Evolutionary conservation across 64 coral and sea anemone species (phyloP).

Genomic region (Montipora capricornis): DNA sequence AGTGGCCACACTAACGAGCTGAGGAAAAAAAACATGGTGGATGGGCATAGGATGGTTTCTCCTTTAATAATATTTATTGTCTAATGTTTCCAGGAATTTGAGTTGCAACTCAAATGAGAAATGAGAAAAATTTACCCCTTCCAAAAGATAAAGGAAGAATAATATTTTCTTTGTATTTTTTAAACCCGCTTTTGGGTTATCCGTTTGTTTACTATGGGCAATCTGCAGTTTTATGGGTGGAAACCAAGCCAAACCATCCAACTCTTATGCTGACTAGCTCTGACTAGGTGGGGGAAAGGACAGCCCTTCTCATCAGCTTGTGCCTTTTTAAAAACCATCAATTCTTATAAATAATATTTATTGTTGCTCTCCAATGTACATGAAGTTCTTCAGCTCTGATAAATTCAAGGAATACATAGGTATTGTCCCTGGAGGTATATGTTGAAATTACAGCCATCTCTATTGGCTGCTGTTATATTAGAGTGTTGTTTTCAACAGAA

Average conservation of each 20-base stretch:
- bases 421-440: neutral
- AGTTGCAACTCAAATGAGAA: neutral
- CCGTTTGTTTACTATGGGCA: neutral
- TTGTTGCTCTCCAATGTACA: neutral
- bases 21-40: too few species aligned
- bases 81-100: neutral
- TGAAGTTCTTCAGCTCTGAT: neutral
- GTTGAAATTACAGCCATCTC: neutral
- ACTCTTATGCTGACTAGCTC: neutral
- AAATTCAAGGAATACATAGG: too few species aligned
- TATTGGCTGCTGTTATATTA: neutral
- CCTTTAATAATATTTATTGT: too few species aligned
- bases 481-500: slow-evolving; percentile 3
- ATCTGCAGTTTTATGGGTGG: neutral
- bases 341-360: neutral
- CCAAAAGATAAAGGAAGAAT: neutral
- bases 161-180: neutral
- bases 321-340: neutral
- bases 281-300: neutral
- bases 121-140: too few species aligned
- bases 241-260: neutral
- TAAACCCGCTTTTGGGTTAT: neutral
- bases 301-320: neutral
- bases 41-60: too few species aligned
- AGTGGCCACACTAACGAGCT: too few species aligned